phyloP scores from a whole-genome alignment of 2,888 invertebrate genomes.

The Ornithoptera priamus region DNA sequence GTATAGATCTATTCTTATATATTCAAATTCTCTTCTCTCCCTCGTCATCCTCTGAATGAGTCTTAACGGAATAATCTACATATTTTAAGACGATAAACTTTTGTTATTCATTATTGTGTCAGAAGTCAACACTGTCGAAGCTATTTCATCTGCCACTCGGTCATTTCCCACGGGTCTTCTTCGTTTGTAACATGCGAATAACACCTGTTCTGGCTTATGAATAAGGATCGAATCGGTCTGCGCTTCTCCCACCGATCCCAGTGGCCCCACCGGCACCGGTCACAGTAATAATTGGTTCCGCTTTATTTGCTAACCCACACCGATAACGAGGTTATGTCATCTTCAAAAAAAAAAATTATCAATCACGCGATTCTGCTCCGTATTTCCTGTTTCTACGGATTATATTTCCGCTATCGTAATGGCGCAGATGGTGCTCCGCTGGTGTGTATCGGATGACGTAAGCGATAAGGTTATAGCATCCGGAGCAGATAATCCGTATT shows the following conservation, averaged over 20 bases:
- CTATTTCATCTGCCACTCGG: conserved; percentile 30
- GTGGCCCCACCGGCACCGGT: conserved; percentile 38
- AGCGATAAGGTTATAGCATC: conserved; percentile 32
- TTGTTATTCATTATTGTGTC: conserved; percentile 1
- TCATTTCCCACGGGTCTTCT: conserved; percentile 49
- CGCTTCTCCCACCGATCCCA: conserved; percentile 15
- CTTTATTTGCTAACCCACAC: conserved; percentile 55
- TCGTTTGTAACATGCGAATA: conserved; percentile 17
- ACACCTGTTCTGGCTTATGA: background rate
- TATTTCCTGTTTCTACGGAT: conserved; percentile 21
- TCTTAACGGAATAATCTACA: background rate
- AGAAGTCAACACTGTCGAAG: conserved; percentile 43
- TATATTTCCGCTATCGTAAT: conserved; percentile 7
- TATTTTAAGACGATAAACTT: background rate
- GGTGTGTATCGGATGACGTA: conserved; percentile 32
- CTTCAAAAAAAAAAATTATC: conserved; percentile 28
- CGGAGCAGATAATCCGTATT: conserved; percentile 29
- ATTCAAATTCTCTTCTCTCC: background rate
- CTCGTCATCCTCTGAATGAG: background rate
- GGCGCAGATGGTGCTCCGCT: conserved; percentile 4
- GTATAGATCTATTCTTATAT: background rate
- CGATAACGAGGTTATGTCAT: conserved; percentile 38
- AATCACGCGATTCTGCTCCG: conserved; percentile 24
- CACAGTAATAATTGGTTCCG: conserved; percentile 54
- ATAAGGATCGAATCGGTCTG: conserved; percentile 29